phyloP scores from a whole-genome alignment of 2,888 invertebrate species.

The Megamerina dolium region DNA sequence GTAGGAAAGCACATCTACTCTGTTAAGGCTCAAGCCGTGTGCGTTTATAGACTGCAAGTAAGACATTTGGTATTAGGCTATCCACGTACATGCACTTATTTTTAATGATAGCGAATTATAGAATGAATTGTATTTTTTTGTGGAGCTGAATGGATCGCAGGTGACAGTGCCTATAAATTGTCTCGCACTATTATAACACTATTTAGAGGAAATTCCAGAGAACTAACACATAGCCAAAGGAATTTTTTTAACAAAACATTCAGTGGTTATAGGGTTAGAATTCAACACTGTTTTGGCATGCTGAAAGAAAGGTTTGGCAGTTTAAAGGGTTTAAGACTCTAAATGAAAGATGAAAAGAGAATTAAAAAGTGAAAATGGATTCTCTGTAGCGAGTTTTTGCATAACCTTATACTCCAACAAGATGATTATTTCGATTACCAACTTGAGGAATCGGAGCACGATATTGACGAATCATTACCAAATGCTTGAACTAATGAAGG shows the following conservation, averaged over 20 bases:
- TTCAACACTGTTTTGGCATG: slow-evolving; percentile 4
- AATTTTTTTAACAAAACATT: too few relatives aligned
- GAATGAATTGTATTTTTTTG: not conserved
- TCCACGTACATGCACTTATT: too few relatives aligned
- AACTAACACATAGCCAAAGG: too few relatives aligned
- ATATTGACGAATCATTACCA: slow-evolving; percentile 1
- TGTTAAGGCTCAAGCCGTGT: too few relatives aligned
- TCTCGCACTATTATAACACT: slow-evolving; percentile 3
- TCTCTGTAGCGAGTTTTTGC: slow-evolving; percentile 1
- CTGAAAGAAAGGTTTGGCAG: slow-evolving; percentile 3
- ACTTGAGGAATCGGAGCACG: slow-evolving; percentile 3
- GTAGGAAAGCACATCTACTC: too few relatives aligned
- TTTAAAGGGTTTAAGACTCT: slow-evolving; percentile 1
- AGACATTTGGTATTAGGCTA: too few relatives aligned
- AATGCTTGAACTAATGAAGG: too few relatives aligned
- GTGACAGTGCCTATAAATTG: slow-evolving; percentile 5
- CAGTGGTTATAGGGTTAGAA: too few relatives aligned
- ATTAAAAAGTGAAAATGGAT: slow-evolving; percentile 4
- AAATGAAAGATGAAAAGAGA: slow-evolving; percentile 1
- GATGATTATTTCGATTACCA: slow-evolving; percentile 3
- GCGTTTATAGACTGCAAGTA: too few relatives aligned
- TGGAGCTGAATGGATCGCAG: not conserved
- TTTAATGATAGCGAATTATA: too few relatives aligned
- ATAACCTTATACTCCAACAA: slow-evolving; percentile 5
- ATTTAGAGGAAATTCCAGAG: slow-evolving; percentile 1